Conservation (phyloP, 2,113 vertebrate species). For the Cacatua alba region DNA sequence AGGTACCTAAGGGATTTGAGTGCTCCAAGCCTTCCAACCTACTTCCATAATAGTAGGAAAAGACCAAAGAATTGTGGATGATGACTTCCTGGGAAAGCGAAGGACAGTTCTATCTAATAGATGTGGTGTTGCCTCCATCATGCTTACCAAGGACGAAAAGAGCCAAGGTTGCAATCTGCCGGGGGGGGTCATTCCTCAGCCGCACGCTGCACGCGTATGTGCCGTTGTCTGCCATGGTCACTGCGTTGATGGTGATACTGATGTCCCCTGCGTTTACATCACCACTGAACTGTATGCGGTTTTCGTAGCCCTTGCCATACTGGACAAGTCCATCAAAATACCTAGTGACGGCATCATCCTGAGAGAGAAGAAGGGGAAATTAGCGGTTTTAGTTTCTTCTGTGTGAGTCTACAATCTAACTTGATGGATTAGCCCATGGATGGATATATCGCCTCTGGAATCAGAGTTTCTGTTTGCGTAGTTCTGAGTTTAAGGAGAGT, state of each 20-base stretch:
- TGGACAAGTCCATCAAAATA: neutral
- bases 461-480: neutral
- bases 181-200: conserved; percentile 63
- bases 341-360: conserved; percentile 71
- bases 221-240: conserved; percentile 84
- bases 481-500: neutral
- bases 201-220: conserved; percentile 76
- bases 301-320: conserved; percentile 63
- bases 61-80: neutral
- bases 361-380: neutral
- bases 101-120: neutral
- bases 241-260: conserved; percentile 66
- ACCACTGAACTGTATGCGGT: conserved; percentile 49
- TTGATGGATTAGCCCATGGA: rapidly evolving
- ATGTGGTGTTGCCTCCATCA: neutral
- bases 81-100: neutral
- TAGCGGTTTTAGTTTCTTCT: neutral
- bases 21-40: neutral
- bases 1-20: neutral
- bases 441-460: neutral
- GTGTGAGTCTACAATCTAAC: neutral
- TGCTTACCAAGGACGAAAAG: conserved; percentile 87
- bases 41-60: neutral
- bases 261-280: neutral
- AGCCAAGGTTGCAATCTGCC: neutral